Percentiles rank a stretch among this genome's conserved stretches.
phyloP scores from a whole-genome alignment of 2,888 invertebrate genomes.

The Epinotia bilunana region DNA sequence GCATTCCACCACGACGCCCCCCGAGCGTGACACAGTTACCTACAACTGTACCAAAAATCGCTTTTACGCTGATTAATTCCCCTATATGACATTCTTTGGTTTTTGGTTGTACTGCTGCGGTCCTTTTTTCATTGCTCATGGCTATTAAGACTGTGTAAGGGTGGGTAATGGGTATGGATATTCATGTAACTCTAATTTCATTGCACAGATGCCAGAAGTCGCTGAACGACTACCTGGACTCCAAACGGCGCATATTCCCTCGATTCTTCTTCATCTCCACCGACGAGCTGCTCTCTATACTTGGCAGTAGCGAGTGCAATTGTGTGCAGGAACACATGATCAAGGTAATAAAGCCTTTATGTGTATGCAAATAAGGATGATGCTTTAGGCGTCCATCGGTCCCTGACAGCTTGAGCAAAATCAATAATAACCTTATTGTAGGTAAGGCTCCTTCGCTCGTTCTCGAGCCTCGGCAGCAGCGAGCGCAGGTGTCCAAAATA shows the following conservation, averaged over 20 bases:
- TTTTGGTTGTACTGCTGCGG: too few relatives aligned
- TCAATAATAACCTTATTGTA: not conserved
- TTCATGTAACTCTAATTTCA: not conserved
- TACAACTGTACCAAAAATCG: too few relatives aligned
- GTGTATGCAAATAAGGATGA: not conserved
- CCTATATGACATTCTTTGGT: too few relatives aligned
- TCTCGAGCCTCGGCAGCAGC: too few relatives aligned
- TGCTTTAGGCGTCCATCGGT: not conserved
- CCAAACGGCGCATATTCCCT: conserved; percentile 94
- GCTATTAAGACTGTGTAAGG: too few relatives aligned
- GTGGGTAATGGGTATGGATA: too few relatives aligned
- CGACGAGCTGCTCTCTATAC: conserved; percentile 94
- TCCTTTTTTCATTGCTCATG: too few relatives aligned
- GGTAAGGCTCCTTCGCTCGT: not conserved
- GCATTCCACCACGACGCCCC: too few relatives aligned
- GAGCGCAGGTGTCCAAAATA: too few relatives aligned
- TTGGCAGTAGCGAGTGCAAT: conserved; percentile 93
- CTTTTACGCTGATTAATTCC: too few relatives aligned
- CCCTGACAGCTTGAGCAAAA: not conserved
- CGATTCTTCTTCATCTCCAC: conserved; percentile 97
- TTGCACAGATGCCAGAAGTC: conserved; percentile 92
- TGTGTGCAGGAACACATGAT: conserved; percentile 97
- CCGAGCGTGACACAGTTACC: too few relatives aligned
- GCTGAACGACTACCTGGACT: conserved; percentile 94
- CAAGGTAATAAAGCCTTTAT: conserved; percentile 84